phyloP scores from a whole-genome alignment of 2,113 vertebrate genomes.

The Australoheros scitulus region DNA sequence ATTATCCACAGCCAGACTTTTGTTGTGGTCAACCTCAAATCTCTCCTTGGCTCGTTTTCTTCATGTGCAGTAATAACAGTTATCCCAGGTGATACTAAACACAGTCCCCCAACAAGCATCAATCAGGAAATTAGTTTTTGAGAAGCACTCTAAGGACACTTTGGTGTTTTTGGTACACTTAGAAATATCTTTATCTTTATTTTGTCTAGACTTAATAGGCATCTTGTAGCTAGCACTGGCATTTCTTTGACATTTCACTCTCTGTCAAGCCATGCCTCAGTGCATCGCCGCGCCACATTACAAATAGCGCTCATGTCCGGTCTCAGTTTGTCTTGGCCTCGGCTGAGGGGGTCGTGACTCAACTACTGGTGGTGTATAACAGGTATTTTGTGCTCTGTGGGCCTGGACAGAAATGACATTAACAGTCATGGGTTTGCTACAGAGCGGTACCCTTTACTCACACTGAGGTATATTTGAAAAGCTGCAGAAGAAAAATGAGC shows the following conservation, averaged over 20 bases:
- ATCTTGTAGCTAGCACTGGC: slow-evolving; percentile 12
- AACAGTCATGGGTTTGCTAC: not conserved
- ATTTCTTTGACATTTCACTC: slow-evolving; percentile 36
- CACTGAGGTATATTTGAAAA: not conserved
- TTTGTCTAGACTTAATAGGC: slow-evolving; percentile 29
- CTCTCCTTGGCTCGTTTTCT: not conserved
- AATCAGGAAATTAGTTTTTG: not conserved
- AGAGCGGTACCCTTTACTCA: not conserved
- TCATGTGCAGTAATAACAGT: not conserved
- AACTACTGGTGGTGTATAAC: slow-evolving; percentile 8
- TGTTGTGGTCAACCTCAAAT: not conserved
- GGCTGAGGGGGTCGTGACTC: slow-evolving; percentile 9
- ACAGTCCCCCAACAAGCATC: not conserved
- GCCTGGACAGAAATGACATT: not conserved
- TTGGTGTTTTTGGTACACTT: slow-evolving; percentile 17
- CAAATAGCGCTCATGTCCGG: slow-evolving; percentile 40
- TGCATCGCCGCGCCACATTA: not conserved
- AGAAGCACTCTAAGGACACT: not conserved
- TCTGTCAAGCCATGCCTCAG: slow-evolving; percentile 14
- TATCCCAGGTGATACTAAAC: not conserved
- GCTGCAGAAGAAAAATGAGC: not conserved
- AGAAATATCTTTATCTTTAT: slow-evolving; percentile 28
- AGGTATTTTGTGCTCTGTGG: not conserved
- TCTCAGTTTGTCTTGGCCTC: slow-evolving; percentile 57
- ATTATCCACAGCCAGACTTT: not conserved